These are phyloP conservation scores for Actinernus sp. DNA, from an alignment of 92 coral and sea anemone genomes.

Conservation along the genomic window DNA sequence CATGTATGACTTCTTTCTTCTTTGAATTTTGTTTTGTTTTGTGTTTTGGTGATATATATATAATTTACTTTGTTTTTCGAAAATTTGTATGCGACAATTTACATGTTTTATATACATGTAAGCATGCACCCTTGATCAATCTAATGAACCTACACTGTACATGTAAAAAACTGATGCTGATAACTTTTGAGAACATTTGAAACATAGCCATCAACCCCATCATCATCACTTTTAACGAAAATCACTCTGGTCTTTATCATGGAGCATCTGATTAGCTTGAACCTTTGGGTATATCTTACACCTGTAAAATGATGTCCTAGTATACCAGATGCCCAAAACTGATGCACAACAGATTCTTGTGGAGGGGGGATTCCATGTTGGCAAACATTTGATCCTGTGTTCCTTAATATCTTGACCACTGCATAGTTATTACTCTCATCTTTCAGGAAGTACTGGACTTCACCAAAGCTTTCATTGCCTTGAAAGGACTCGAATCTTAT, in stretches of 20 bases:
- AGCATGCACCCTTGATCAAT: too few relatives aligned
- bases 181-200: slow-evolving; percentile 62
- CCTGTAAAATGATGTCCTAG: slow-evolving; percentile 56
- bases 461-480: slow-evolving; percentile 36
- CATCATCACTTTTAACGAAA: slow-evolving; percentile 46
- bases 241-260: slow-evolving; percentile 38
- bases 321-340: slow-evolving; percentile 42
- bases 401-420: slow-evolving; percentile 33
- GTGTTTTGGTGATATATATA: too few relatives aligned
- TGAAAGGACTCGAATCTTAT: slow-evolving; percentile 27
- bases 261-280: slow-evolving; percentile 37
- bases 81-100: too few relatives aligned
- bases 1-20: too few relatives aligned
- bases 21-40: too few relatives aligned
- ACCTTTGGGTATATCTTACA: slow-evolving; percentile 45
- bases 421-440: slow-evolving; percentile 45
- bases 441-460: slow-evolving; percentile 60
- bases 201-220: slow-evolving; percentile 66
- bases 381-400: slow-evolving; percentile 49
- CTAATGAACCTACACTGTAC: too few relatives aligned
- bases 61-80: too few relatives aligned
- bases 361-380: slow-evolving; percentile 36
- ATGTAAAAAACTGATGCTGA: too few relatives aligned
- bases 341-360: slow-evolving; percentile 44
- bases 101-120: too few relatives aligned